Percentiles rank a stretch among this genome's conserved stretches.
phyloP scores from a whole-genome alignment of 2,888 invertebrate genomes.

The Craniophora ligustri region DNA sequence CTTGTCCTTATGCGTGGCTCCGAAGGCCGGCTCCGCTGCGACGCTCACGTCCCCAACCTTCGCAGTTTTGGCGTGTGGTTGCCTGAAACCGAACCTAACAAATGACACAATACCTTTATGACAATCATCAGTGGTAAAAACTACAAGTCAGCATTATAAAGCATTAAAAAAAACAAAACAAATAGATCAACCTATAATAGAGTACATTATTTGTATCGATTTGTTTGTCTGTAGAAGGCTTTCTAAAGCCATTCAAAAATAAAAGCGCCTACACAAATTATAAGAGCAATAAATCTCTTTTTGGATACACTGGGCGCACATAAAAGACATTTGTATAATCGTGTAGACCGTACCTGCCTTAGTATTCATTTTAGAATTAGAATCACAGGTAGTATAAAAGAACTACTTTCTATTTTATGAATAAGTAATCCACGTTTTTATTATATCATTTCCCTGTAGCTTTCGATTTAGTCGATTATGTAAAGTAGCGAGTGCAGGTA shows the following conservation, averaged over 20 bases:
- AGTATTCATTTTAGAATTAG: slow-evolving; percentile 14
- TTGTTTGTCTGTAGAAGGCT: slow-evolving; percentile 1
- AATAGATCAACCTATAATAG: too few species aligned
- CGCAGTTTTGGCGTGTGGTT: slow-evolving; percentile 90
- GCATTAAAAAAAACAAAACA: slow-evolving; percentile 4
- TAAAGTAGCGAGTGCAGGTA: slow-evolving; percentile 31
- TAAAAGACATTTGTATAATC: slow-evolving; percentile 6
- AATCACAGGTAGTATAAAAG: slow-evolving; percentile 17
- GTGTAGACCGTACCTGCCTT: background rate
- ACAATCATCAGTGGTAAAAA: slow-evolving; percentile 32
- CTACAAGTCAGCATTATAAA: slow-evolving; percentile 36
- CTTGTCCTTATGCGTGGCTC: slow-evolving; percentile 78
- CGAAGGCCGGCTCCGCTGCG: slow-evolving; percentile 81
- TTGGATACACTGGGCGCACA: slow-evolving; percentile 19
- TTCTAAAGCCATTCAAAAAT: slow-evolving; percentile 10
- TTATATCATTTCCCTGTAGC: slow-evolving; percentile 32
- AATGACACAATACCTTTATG: slow-evolving; percentile 56
- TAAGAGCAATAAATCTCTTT: slow-evolving; percentile 30
- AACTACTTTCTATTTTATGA: slow-evolving; percentile 45
- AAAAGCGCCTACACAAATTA: slow-evolving; percentile 41
- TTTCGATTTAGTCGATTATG: slow-evolving; percentile 36
- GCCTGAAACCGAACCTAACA: slow-evolving; percentile 92
- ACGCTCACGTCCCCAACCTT: slow-evolving; percentile 90
- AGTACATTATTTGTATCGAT: slow-evolving; percentile 13
- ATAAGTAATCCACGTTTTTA: slow-evolving; percentile 33